Evolutionary conservation across 2,888 invertebrate genomes (phyloP), one percentile per base, ranked within the genome.

Genomic region (Podabrus alpinus): DNA sequence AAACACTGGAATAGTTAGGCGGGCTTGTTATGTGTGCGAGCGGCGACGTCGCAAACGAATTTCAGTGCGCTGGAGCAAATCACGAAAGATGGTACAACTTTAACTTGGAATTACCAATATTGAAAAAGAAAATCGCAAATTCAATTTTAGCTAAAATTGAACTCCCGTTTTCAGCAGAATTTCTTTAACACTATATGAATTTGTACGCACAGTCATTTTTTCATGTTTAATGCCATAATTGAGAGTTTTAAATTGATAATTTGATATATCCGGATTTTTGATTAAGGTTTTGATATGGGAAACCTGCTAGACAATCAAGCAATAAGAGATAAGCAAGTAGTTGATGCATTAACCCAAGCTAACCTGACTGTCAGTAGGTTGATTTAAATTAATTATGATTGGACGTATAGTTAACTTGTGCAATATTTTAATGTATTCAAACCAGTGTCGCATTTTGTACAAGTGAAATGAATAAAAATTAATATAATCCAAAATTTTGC

Each of bases 1-100:
- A 61, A 74, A 75, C 72, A 72, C 72, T 45, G 75, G 69, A 75
- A 69, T 75, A 29, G 71, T 71, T 62, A 69, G 72, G 66, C 72
- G 59, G 60, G 72, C 69, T 61, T 72, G 62, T n/a, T 60, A 61
- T 45, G 66, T 66, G 66, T 75, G 68, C 66, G 29, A 59, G 61
- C 15, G 16, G 59, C 68, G 68, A 21, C 66, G 69, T 61, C 70
- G 77, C 78, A 75, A 75, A 78, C 67, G 66, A 73, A 75, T 74
- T 73, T 69, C 68, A 74, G 67, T 77, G 78, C 78, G 78, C 78
- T 72, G 78, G 66, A 74, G 76, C 78, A 59, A 67, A 59, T 15
- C 29, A 24, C 16, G 29, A 29, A 29, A 29, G 29, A 29, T 62
- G 19, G 16, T 62, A 62, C 16, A 62, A 62, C 19, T 19, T 62